Percentiles rank a stretch among this genome's conserved stretches.
Conservation (phyloP, 2,113 vertebrate species). For the Odocoileus hemionus region DNA sequence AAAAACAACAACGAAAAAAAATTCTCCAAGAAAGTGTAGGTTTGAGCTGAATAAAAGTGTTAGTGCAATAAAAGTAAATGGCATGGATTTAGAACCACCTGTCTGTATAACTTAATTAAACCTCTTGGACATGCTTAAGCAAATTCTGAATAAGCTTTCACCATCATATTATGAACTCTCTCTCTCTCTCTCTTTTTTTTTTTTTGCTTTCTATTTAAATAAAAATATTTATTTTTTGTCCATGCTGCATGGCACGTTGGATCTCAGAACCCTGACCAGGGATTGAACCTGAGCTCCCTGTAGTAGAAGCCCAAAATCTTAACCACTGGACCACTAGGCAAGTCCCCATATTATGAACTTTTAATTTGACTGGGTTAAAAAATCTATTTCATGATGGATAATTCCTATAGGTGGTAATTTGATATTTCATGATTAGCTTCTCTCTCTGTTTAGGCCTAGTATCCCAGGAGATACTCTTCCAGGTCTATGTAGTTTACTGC, state of each 20-base stretch:
- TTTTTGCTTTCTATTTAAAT: neutral
- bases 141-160: neutral
- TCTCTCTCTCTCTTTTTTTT: neutral
- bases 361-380: neutral
- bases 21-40: neutral
- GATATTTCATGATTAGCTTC: neutral
- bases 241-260: neutral
- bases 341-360: neutral
- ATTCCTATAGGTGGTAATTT: neutral
- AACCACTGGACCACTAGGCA: neutral
- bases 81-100: neutral
- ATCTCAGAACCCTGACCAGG: neutral
- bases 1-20: neutral
- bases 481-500: neutral
- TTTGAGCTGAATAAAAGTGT: neutral
- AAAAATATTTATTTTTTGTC: neutral
- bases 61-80: neutral
- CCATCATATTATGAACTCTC: neutral
- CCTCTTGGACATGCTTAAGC: neutral
- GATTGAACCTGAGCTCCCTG: neutral
- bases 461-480: neutral
- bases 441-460: neutral
- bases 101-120: neutral
- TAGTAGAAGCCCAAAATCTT: neutral
- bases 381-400: neutral